Evolutionary conservation across 2,888 invertebrate species (phyloP).

Genomic region (Andrena dorsata): DNA sequence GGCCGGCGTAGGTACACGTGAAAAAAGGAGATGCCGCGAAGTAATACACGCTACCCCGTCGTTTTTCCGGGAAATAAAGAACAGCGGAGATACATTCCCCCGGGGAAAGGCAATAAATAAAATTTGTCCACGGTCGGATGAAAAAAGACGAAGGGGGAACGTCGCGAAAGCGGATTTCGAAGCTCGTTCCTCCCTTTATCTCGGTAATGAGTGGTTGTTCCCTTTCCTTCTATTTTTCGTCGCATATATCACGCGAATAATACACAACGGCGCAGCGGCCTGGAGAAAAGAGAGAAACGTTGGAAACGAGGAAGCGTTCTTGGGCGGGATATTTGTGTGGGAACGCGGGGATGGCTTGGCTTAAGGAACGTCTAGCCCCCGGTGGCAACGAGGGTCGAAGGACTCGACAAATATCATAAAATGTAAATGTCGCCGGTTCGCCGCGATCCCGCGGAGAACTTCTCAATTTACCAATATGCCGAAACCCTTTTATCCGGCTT

Average conservation of each 20-base stretch:
- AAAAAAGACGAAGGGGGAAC: slow-evolving; percentile 29
- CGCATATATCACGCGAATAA: slow-evolving; percentile 75
- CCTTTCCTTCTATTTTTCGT: slow-evolving; percentile 32
- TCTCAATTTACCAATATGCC: slow-evolving; percentile 70
- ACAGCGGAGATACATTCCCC: not conserved
- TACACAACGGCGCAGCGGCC: slow-evolving; percentile 58
- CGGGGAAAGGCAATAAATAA: slow-evolving; percentile 50
- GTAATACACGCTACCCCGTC: slow-evolving; percentile 1
- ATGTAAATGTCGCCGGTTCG: slow-evolving; percentile 73
- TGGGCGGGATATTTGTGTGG: slow-evolving; percentile 77
- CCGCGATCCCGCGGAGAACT: slow-evolving; percentile 58
- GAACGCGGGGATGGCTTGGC: slow-evolving; percentile 74
- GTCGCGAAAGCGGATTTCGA: slow-evolving; percentile 53
- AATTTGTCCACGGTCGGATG: slow-evolving; percentile 29
- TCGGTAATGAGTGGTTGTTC: slow-evolving; percentile 66
- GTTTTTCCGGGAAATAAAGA: not conserved
- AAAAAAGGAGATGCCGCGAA: slow-evolving; percentile 2
- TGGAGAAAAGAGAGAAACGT: slow-evolving; percentile 10
- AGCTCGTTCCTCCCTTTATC: slow-evolving; percentile 40
- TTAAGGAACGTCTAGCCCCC: slow-evolving; percentile 63
- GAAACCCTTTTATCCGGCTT: slow-evolving; percentile 54
- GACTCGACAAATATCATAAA: slow-evolving; percentile 75
- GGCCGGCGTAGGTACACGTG: not conserved
- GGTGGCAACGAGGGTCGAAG: slow-evolving; percentile 61
- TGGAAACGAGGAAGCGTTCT: slow-evolving; percentile 47